phyloP scores from a whole-genome alignment of 2,888 invertebrate species.

The Tetranychus piercei region DNA sequence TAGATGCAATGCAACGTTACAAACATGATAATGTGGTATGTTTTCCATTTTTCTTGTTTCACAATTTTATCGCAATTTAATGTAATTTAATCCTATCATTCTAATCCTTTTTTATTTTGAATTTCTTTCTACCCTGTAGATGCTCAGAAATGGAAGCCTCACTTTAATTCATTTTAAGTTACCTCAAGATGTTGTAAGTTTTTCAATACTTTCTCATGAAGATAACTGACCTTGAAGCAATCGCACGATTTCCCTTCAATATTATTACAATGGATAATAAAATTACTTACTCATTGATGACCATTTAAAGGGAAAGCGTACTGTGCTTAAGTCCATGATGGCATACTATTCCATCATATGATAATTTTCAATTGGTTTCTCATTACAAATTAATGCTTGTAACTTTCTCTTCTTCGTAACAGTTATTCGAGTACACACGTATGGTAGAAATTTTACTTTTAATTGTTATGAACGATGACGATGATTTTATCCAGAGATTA shows the following conservation, averaged over 20 bases:
- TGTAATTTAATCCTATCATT: neutral
- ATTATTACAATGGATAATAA: too few species aligned
- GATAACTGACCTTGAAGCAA: neutral
- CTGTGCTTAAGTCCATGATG: too few species aligned
- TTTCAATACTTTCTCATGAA: neutral
- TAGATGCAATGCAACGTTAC: slow-evolving; percentile 74
- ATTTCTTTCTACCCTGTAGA: slow-evolving; percentile 32
- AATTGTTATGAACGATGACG: slow-evolving; percentile 50
- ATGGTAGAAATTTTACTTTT: slow-evolving; percentile 62
- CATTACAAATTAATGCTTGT: too few species aligned
- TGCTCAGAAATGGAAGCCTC: slow-evolving; percentile 89
- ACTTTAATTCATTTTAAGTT: slow-evolving; percentile 86
- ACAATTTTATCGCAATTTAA: neutral
- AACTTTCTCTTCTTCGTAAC: slow-evolving; percentile 28
- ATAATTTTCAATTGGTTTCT: too few species aligned
- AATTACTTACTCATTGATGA: neutral
- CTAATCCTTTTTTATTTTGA: slow-evolving; percentile 6
- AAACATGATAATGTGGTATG: slow-evolving; percentile 53
- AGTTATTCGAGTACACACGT: slow-evolving; percentile 76
- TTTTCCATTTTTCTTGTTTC: neutral
- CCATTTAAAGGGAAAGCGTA: too few species aligned
- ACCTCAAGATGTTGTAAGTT: slow-evolving; percentile 72
- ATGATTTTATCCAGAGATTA: slow-evolving; percentile 80
- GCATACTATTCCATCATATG: too few species aligned
- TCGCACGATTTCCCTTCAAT: neutral